Percentiles rank a stretch among this genome's conserved stretches.
Conservation (phyloP, 2,797 vertebrate species). For the Pempheris klunzingeri region DNA sequence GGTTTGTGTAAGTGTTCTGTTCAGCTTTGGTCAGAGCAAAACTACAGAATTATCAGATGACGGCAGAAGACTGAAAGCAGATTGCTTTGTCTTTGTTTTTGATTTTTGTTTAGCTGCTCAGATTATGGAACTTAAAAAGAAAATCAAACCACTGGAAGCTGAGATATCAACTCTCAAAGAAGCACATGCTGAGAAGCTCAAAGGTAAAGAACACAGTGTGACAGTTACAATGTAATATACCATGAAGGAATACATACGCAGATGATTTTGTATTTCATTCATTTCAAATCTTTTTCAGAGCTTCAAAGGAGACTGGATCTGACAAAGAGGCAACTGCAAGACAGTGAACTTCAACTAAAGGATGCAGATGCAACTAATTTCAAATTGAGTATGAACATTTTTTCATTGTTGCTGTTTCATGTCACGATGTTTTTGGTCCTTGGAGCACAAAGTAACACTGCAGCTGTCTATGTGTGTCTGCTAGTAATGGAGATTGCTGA, state of each 20-base stretch:
- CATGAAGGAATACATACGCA: background rate
- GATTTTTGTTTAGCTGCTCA: constrained; percentile 58
- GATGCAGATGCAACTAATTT: constrained; percentile 13
- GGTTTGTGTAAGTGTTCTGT: constrained; percentile 49
- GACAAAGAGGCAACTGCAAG: constrained; percentile 44
- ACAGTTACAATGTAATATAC: background rate
- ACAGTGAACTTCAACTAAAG: constrained; percentile 41
- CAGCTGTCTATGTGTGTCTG: constrained; percentile 25
- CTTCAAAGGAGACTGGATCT: constrained; percentile 39
- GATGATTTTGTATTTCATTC: background rate
- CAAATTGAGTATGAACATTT: constrained; percentile 30
- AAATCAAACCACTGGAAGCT: constrained; percentile 34
- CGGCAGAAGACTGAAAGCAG: too few relatives aligned
- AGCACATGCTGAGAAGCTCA: background rate
- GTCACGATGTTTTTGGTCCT: background rate
- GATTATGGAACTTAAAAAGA: constrained; percentile 51
- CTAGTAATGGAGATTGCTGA: constrained; percentile 57
- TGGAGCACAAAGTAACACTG: constrained; percentile 10
- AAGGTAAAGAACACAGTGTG: constrained; percentile 40
- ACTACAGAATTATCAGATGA: background rate
- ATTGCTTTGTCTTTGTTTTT: constrained; percentile 3
- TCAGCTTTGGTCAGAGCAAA: background rate
- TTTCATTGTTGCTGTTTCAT: background rate
- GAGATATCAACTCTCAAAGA: constrained; percentile 41
- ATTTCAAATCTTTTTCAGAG: constrained; percentile 41